These are phyloP conservation scores for Mormoops blainvillei DNA, from an alignment of 2,113 vertebrate species.

Conservation along the genomic window DNA sequence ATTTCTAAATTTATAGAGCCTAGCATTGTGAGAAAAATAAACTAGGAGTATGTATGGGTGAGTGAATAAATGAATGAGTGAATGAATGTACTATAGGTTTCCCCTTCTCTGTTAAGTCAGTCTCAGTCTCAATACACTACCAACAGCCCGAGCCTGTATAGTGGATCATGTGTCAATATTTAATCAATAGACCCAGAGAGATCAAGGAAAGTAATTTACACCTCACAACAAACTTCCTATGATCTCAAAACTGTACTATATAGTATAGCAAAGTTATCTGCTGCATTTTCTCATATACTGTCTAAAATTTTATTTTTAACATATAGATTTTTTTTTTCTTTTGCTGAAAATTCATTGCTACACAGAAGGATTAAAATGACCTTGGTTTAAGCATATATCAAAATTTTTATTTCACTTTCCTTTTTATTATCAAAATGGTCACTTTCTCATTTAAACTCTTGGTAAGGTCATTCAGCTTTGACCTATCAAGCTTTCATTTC, in stretches of 20 bases:
- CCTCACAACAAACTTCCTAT: not conserved
- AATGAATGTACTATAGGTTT: not conserved
- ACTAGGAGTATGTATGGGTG: not conserved
- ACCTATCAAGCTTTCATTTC: constrained; percentile 58
- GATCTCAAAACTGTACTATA: not conserved
- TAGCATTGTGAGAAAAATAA: not conserved
- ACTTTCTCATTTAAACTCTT: constrained; percentile 48
- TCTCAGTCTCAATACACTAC: not conserved
- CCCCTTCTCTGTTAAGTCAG: not conserved
- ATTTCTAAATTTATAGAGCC: not conserved
- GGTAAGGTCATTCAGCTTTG: constrained; percentile 43
- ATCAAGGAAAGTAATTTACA: not conserved
- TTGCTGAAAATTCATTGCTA: not conserved
- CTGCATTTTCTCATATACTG: not conserved
- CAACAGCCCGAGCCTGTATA: not conserved
- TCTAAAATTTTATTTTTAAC: constrained; percentile 23
- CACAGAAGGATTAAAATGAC: constrained; percentile 7
- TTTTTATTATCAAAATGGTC: constrained; percentile 55
- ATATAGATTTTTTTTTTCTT: constrained; percentile 25
- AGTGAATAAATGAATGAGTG: not conserved
- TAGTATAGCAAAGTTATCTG: not conserved
- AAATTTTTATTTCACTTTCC: constrained; percentile 22
- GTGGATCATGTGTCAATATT: not conserved
- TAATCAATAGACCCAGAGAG: not conserved
- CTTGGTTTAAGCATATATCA: constrained; percentile 28